Conservation (phyloP, 2,888 invertebrate species). For the Lottia gigantea region DNA sequence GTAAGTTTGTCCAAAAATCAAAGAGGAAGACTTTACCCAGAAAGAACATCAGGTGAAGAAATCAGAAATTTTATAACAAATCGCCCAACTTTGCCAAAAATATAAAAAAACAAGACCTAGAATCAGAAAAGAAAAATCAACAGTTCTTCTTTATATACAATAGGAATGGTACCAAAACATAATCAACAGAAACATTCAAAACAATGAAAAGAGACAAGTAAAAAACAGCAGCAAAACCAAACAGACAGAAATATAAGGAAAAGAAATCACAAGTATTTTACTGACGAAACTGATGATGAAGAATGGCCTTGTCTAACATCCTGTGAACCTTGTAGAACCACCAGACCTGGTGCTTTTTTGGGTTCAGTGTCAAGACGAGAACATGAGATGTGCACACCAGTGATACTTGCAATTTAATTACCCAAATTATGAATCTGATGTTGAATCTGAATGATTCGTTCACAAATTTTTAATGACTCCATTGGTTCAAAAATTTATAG, state of each 20-base stretch:
- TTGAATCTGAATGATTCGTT: neutral
- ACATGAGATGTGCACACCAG: neutral
- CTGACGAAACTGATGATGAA: neutral
- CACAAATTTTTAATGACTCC: neutral
- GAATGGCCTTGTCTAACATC: neutral
- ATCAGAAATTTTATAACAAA: slow-evolving; percentile 9
- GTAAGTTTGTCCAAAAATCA: neutral
- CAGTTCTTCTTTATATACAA: slow-evolving; percentile 12
- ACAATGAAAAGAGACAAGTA: neutral
- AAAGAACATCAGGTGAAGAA: neutral
- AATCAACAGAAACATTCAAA: neutral
- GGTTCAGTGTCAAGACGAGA: slow-evolving; percentile 1
- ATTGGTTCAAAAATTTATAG: too few species aligned
- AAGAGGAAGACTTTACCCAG: neutral
- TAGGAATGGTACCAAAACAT: neutral
- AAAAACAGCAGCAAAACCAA: neutral
- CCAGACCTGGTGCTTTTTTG: neutral
- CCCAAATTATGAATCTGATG: slow-evolving; percentile 1
- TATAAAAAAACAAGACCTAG: neutral
- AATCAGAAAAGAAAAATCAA: neutral
- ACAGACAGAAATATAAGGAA: neutral
- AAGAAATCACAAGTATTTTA: too few species aligned
- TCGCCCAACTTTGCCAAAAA: neutral
- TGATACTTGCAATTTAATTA: neutral
- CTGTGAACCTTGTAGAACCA: neutral